Percentiles rank a stretch among this genome's conserved stretches.
Evolutionary conservation across 2,888 invertebrate species (phyloP).

Genomic region (Eutolmus rufibarbis): DNA sequence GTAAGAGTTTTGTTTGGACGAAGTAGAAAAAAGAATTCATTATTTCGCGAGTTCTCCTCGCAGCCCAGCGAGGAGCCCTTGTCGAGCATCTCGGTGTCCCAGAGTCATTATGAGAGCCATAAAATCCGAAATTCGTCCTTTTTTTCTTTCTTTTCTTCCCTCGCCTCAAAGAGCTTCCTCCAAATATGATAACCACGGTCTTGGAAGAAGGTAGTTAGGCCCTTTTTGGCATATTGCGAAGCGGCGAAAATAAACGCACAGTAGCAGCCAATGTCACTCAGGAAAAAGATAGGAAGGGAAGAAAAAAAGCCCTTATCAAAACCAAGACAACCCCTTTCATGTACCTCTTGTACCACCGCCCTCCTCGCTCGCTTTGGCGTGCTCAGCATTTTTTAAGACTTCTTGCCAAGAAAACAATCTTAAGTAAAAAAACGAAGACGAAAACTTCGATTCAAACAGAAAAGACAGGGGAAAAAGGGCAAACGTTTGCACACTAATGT

Average conservation of each 20-base stretch:
- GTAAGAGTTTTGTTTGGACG: neutral
- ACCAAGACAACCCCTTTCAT: constrained; percentile 39
- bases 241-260: neutral
- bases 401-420: neutral
- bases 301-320: neutral
- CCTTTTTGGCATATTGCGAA: neutral
- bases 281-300: neutral
- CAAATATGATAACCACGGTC: neutral
- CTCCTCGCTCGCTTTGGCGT: neutral
- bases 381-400: constrained; percentile 27
- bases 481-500: constrained; percentile 22
- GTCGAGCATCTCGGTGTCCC: neutral
- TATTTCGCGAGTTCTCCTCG: neutral
- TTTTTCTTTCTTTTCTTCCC: neutral
- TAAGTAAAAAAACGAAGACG: neutral
- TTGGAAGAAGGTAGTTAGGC: neutral
- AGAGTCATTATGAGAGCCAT: constrained; percentile 34
- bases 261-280: constrained; percentile 1
- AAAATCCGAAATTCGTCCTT: constrained; percentile 24
- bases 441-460: neutral
- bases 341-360: neutral
- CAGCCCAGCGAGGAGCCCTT: neutral
- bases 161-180: neutral
- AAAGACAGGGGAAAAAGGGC: neutral
- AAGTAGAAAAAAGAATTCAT: neutral